Base-by-base conservation (phyloP, 2,888 invertebrate species). In the Trissoscelio sp. region DNA sequence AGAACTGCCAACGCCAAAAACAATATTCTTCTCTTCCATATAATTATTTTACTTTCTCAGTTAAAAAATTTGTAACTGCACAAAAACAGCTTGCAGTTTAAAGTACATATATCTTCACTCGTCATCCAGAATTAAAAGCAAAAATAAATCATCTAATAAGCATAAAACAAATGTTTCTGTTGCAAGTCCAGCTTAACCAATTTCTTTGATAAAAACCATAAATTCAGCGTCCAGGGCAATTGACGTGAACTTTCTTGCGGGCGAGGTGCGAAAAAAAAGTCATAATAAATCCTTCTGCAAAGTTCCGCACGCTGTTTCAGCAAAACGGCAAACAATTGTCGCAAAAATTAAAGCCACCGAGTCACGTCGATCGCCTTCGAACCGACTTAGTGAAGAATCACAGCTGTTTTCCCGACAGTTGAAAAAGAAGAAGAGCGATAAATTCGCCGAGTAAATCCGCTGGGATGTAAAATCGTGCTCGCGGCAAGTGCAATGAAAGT, bases 401-500 rank as follows among this genome's bases (percentile, higher is more conserved):
- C 75, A 78, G 72, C 72, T 70, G 79, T 70, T 82, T 75, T 81
- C 53, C 53, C 60, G 60, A 77, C 79, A 82, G 60, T 80, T 79
- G 64, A 66, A 69, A 81, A 85, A 86, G 86, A 86, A 86, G 86
- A 86, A 86, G 81, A 83, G 84, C 85, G 83, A 87, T 86, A 88
- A 87, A 88, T 88, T 84, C 79, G 42, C 72, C 67, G 74, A 83
- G 83, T 77, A 83, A 83, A 82, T 81, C 81, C 82, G 79, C 48
- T 75, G 80, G 81, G 85, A 88, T 88, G 88, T 87, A 88, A 87
- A 88, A 83, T 84, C 60, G 69, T 64, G 82, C 82, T 74, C 81
- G 83, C 82, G 83, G 86, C 88, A 87, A 87, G 87, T 88, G 88
- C 88, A 87, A 89, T 88, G 88, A 89, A 89, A 89, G 88, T 88